A percentile compares a stretch with the other conserved stretches of the same genome.
These are phyloP conservation scores for Epistrophe eligans DNA, from an alignment of 2,888 invertebrate genomes.

Conservation along the genomic window DNA sequence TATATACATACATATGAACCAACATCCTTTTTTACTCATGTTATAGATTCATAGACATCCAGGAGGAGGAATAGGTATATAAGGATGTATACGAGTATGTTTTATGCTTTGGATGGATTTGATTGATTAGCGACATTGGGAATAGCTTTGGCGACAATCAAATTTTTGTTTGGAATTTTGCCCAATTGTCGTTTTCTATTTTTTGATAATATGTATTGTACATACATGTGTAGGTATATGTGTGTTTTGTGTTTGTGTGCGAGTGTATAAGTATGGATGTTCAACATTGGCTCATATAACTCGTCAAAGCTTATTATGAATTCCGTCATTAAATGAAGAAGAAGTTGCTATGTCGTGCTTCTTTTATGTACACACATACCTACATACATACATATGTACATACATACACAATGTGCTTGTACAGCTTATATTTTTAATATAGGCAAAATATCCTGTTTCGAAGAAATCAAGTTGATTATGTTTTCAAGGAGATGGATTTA, in stretches of 20 bases:
- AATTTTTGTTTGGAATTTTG: conserved; percentile 67
- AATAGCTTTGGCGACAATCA: conserved; percentile 74
- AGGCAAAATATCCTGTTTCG: conserved; percentile 6
- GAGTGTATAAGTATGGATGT: background rate
- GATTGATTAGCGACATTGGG: conserved; percentile 75
- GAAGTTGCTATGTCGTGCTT: conserved; percentile 8
- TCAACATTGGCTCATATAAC: conserved; percentile 7
- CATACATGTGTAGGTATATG: too few species aligned
- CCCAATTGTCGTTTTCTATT: conserved; percentile 47
- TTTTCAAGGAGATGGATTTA: conserved; percentile 11
- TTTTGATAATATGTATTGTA: too few species aligned
- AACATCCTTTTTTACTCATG: conserved; percentile 36
- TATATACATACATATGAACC: too few species aligned
- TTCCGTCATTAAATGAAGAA: conserved; percentile 38
- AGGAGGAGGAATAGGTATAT: background rate
- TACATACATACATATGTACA: too few species aligned
- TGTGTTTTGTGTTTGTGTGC: background rate
- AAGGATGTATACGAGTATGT: conserved; percentile 40
- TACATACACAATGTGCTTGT: background rate
- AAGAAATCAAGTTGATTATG: conserved; percentile 18
- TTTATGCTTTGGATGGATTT: conserved; percentile 58
- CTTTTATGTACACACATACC: too few species aligned
- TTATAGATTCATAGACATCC: conserved; percentile 47
- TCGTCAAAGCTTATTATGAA: conserved; percentile 37
- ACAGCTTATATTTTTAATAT: conserved; percentile 19